Base-by-base conservation (phyloP, 1,140 invertebrate genomes). In the Arion vulgaris region DNA sequence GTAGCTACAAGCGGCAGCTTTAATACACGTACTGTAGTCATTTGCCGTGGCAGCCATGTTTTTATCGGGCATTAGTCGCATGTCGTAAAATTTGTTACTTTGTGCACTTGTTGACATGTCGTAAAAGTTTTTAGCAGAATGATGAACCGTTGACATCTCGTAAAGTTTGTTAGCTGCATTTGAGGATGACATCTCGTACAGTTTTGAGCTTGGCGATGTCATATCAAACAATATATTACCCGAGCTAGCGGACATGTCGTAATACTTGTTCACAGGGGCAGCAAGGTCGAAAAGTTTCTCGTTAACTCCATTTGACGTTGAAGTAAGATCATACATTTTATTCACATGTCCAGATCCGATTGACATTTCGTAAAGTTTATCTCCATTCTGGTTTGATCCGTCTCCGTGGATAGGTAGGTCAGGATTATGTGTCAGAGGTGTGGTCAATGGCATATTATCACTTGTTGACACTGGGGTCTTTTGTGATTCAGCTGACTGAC, bases 11-110 rank as follows among this genome's bases (percentile, higher is more conserved):
- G 89, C 87, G 57, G 62, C 62, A 32, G 87, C 86, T 82, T 89
- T 86, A 69, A 91, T 80, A 85, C 90, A 90, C 41, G 87, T 86
- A 76, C 81, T 86, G 81, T 86, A 86, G 81, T 86, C 87, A 71
- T 85, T 83, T n/a, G 77, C 73, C 26, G 77, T 49, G n/a, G 62
- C 69, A 13, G 80, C 66, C 41, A 86, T 72, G 32, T 76, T 74
- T 74, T 83, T 87, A 19, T 83, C 85, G 49, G 84, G 81, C 66
- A 84, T 49, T 26, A 83, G 38, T 5, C 84, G 80, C 85, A 84
- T 84, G 62, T 85, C 72, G 62, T 66, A 66, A 66, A 66, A 66
- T 66, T 66, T 66, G 62, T 66, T 66, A 66, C 9, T 32, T 32
- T n/a, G 62, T 7, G 62, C 32, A 66, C 62, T 66, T 39, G 32